phyloP scores from a whole-genome alignment of 2,888 invertebrate species.

The Cerastis rubricosa region DNA sequence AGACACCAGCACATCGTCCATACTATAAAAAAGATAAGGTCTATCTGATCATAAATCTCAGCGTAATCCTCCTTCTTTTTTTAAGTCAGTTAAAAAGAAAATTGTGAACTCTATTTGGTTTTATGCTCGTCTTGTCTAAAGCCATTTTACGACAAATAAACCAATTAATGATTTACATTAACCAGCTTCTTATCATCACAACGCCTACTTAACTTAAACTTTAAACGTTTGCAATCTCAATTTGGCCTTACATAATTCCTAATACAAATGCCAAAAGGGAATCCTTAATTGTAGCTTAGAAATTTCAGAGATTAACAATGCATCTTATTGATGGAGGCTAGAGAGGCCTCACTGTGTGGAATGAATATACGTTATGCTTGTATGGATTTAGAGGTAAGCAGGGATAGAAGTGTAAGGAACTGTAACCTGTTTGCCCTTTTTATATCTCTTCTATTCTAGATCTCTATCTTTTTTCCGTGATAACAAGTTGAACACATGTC shows the following conservation, averaged over 20 bases:
- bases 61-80: too few species aligned
- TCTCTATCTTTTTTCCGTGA: not conserved
- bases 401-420: not conserved
- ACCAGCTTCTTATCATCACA: not conserved
- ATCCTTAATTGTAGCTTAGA: conserved; percentile 49
- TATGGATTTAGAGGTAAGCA: not conserved
- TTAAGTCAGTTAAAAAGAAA: too few species aligned
- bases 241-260: conserved; percentile 23
- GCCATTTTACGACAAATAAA: not conserved
- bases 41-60: too few species aligned
- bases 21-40: too few species aligned
- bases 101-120: not conserved
- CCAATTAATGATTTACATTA: not conserved
- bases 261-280: conserved; percentile 38
- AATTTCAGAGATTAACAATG: conserved; percentile 36
- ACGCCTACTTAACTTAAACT: not conserved
- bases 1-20: too few species aligned
- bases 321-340: conserved; percentile 32
- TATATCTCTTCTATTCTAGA: not conserved
- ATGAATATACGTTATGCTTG: conserved; percentile 14
- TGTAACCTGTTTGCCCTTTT: too few species aligned
- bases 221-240: conserved; percentile 22
- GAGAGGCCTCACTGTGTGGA: not conserved
- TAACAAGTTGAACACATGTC: too few species aligned
- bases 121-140: not conserved